Evolutionary conservation across 2,797 vertebrate species (phyloP), one percentile per base, ranked within the genome.

Genomic region (Sebastes vulpes): DNA sequence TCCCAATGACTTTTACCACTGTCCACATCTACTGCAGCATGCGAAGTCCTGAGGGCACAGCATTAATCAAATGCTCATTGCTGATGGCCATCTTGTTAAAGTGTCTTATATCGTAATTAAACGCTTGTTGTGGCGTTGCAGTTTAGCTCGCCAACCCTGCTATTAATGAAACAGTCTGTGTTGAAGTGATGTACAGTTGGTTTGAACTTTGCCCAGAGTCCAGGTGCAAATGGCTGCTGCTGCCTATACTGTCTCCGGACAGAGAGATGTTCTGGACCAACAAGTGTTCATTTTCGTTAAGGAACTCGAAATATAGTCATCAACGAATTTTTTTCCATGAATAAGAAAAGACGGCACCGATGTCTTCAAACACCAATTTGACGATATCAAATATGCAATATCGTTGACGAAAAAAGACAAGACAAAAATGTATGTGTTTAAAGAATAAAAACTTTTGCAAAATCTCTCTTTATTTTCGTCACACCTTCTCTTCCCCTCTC

Each of bases 71-170:
- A 75, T 16, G 38, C 71, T 88, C 72, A 57, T 66, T 71, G 73
- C 86, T 71, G 82, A 89, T 81, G 59, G 84, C 77, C 72, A 82
- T 86, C 85, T 81, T 77, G 83, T 90, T 83, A 81, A 86, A 79
- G 85, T 61, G 75, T 83, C 70, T 79, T 72, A 69, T 66, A 61
- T 65, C 3, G 42, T 84, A 80, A 89, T 77, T 65, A 57, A 64
- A 82, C 72, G 81, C 71, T 75, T 72, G 64, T 77, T 81, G 66
- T 66, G 58, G 68, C 3, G 2, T 18, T 65, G 57, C 25, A 57
- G 20, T 72, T 78, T 25, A 60, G 56, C 61, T 79, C 63, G 48
- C 21, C 70, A 72, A 9, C 25, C 16, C 9, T 52, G 42, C 7
- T 42, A 25, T 77, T 83, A 81, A 65, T 46, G 57, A 71, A 66